Base-by-base conservation (phyloP, 2,888 invertebrate genomes). In the Congeria kusceri region DNA sequence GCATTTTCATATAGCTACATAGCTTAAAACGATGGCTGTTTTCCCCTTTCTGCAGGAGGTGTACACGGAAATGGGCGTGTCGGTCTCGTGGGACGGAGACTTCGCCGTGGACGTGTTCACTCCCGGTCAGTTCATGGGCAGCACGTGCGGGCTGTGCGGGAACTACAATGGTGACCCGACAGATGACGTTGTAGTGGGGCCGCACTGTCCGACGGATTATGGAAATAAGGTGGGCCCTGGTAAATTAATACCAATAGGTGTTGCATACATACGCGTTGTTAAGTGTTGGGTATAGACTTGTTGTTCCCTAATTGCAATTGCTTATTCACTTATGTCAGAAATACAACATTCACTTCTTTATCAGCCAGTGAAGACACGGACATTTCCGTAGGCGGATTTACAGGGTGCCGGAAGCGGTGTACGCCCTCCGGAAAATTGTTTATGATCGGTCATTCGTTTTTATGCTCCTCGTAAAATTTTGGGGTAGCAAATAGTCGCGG, bases 141-240 rank as follows among this genome's bases (percentile, higher is more conserved):
- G 95, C 39, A 93, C 97, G 61, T 98, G 98, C 92, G 98, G 98
- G 15, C 94, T 98, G 18, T 99, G 98, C 91, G 98, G 98, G 0
- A 98, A 98, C 93, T 99, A 96, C 94, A 98, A 98, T 93, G 96
- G 96, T 62, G 95, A 96, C 80, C 95, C 96, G 1, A 95, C 96
- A 84, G 98, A 98, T 93, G 98, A 98, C 94, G 95, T 87, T 80
- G 82, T 66, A 2, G 70, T 88, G 2, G 92, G 92, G 7, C 86
- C 87, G 23, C 70, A 64, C 0, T 91, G 91, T 83, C 80, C 80
- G 5, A 70, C 46, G 0, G 76, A 61, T 0, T 27, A 62, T 3
- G 88, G 88, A n/a, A 46, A n/a, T 2, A 39, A 49, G 70, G 70
- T 71, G 13, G 28, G 39, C 39, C 11, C 39, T 39, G 39, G 39